phyloP scores from a whole-genome alignment of 2,797 vertebrate genomes.

The Propithecus deckenii region DNA sequence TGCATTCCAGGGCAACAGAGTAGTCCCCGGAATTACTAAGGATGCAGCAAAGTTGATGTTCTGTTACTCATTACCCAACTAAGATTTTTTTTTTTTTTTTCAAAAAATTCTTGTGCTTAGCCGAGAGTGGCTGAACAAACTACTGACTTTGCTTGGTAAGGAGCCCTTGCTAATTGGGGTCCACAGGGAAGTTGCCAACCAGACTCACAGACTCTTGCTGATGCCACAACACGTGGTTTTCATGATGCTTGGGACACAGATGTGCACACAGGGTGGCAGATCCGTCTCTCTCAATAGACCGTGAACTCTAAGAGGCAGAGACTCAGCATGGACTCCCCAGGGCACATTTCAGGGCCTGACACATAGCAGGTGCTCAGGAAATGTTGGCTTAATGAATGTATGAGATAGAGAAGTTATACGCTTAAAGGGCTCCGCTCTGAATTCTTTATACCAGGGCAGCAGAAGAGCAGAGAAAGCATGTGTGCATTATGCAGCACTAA shows the following conservation, averaged over 20 bases:
- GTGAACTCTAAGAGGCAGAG: neutral
- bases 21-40: neutral
- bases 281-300: neutral
- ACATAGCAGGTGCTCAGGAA: no score
- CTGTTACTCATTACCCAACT: neutral
- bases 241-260: neutral
- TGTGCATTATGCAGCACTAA: accelerated
- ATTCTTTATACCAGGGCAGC: neutral
- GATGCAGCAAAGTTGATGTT: neutral
- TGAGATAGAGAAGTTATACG: accelerated
- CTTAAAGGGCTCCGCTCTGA: neutral
- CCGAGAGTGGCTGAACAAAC: neutral
- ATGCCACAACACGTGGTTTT: neutral
- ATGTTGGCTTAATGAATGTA: neutral
- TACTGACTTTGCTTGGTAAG: neutral
- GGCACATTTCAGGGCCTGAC: neutral
- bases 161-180: neutral
- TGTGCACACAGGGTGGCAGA: neutral
- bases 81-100: neutral
- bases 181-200: accelerated
- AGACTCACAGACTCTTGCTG: neutral
- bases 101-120: neutral
- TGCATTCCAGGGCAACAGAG: neutral
- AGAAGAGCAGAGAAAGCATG: neutral
- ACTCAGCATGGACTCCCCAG: neutral